A percentile compares a stretch with the other conserved stretches of the same genome.
phyloP scores from a whole-genome alignment of 2,113 vertebrate species.

The Hippoglossus stenolepis region DNA sequence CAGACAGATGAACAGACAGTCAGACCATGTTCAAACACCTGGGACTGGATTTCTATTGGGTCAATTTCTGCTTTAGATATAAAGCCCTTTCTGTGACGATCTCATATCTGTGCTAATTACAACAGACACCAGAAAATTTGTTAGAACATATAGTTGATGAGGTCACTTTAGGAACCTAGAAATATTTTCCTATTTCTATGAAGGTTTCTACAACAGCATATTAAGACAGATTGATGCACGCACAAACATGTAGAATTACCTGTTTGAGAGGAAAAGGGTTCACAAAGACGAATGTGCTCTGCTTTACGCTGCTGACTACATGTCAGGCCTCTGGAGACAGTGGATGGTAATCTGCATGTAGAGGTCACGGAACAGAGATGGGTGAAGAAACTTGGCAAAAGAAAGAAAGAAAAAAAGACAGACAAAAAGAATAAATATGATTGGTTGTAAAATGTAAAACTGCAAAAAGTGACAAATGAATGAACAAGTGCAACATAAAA shows the following conservation, averaged over 20 bases:
- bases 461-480: slow-evolving; percentile 2
- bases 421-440: slow-evolving; percentile 16
- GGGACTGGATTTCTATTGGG: slow-evolving; percentile 21
- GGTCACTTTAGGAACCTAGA: background rate
- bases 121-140: slow-evolving; percentile 1
- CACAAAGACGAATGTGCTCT: slow-evolving; percentile 46
- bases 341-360: slow-evolving; percentile 37
- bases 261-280: slow-evolving; percentile 69
- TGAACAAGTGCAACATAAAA: background rate
- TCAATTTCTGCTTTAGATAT: slow-evolving; percentile 28
- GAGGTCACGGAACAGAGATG: background rate
- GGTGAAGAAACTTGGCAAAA: slow-evolving; percentile 13
- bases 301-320: slow-evolving; percentile 69
- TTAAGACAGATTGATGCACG: slow-evolving; percentile 9
- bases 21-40: slow-evolving; percentile 42
- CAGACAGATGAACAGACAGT: slow-evolving; percentile 1
- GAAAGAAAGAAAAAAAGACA: slow-evolving; percentile 9
- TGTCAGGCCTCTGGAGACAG: slow-evolving; percentile 58
- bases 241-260: slow-evolving; percentile 66
- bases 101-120: slow-evolving; percentile 33
- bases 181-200: slow-evolving; percentile 8
- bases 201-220: background rate
- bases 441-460: slow-evolving; percentile 24
- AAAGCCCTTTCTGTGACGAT: slow-evolving; percentile 32
- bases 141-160: background rate